These are phyloP conservation scores for Aporophyla lueneburgensis DNA, from an alignment of 2,888 invertebrate species.

Conservation along the genomic window DNA sequence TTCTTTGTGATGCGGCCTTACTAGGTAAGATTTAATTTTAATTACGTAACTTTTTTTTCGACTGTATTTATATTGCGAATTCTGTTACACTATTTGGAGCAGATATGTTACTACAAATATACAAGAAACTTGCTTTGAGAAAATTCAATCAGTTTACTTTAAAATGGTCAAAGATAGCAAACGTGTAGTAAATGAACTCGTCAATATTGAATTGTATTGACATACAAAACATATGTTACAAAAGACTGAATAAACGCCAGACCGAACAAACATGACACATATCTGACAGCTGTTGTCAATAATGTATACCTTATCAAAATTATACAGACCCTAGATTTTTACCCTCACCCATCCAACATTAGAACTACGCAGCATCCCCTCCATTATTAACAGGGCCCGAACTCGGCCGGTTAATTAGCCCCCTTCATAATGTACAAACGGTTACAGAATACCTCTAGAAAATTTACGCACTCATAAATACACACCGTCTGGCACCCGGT, in stretches of 20 bases:
- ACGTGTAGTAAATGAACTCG: not conserved
- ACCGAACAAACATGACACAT: not conserved
- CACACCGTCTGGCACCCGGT: slow-evolving; percentile 75
- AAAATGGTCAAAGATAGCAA: not conserved
- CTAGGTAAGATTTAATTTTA: slow-evolving; percentile 76
- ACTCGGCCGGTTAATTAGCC: slow-evolving; percentile 87
- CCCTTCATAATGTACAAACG: slow-evolving; percentile 89
- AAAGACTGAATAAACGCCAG: not conserved
- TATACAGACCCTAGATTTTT: slow-evolving; percentile 56
- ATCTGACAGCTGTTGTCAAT: slow-evolving; percentile 22
- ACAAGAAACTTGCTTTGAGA: not conserved
- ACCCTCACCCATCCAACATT: slow-evolving; percentile 65
- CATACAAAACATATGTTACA: not conserved
- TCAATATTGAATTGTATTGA: not conserved
- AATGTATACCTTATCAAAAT: slow-evolving; percentile 42
- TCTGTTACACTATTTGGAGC: slow-evolving; percentile 7
- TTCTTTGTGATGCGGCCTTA: slow-evolving; percentile 71
- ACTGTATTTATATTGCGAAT: slow-evolving; percentile 37
- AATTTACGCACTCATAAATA: slow-evolving; percentile 87
- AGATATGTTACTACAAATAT: not conserved
- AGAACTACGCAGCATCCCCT: slow-evolving; percentile 71
- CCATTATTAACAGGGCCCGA: slow-evolving; percentile 75
- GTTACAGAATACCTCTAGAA: slow-evolving; percentile 85
- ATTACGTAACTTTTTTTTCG: slow-evolving; percentile 70
- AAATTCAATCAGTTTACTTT: not conserved